These are phyloP conservation scores for Halichoerus grypus DNA, from an alignment of 2,113 vertebrate species.

Conservation along the genomic window DNA sequence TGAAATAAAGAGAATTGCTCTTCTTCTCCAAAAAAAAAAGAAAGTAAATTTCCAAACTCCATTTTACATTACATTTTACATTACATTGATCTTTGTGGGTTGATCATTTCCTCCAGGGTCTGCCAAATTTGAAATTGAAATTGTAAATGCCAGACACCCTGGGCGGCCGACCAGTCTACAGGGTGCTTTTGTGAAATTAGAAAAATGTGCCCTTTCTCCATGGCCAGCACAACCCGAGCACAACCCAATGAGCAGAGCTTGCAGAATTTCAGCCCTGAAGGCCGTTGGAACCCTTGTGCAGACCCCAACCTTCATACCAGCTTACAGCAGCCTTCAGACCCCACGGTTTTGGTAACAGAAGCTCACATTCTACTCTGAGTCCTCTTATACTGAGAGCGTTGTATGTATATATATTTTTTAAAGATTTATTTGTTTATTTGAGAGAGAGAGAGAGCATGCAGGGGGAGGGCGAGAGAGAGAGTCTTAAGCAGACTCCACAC, in stretches of 20 bases:
- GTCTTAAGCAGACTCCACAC: neutral
- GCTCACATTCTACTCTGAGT: neutral
- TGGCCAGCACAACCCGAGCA: neutral
- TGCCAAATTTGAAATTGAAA: neutral
- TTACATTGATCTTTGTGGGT: neutral
- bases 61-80: neutral
- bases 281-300: neutral
- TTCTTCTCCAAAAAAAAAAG: neutral
- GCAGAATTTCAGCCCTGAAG: neutral
- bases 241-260: neutral
- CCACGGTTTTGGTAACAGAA: neutral
- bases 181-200: neutral
- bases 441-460: neutral
- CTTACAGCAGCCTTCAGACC: neutral
- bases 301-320: neutral
- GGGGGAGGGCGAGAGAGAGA: neutral
- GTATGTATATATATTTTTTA: neutral
- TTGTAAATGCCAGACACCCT: neutral
- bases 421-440: neutral
- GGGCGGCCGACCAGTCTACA: neutral
- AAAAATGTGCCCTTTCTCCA: neutral
- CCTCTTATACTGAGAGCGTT: neutral
- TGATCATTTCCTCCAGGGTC: neutral
- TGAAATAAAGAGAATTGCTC: slow-evolving; percentile 23
- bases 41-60: neutral